Conservation (phyloP, 2,797 vertebrate genomes). For the Austrolebias charrua region DNA sequence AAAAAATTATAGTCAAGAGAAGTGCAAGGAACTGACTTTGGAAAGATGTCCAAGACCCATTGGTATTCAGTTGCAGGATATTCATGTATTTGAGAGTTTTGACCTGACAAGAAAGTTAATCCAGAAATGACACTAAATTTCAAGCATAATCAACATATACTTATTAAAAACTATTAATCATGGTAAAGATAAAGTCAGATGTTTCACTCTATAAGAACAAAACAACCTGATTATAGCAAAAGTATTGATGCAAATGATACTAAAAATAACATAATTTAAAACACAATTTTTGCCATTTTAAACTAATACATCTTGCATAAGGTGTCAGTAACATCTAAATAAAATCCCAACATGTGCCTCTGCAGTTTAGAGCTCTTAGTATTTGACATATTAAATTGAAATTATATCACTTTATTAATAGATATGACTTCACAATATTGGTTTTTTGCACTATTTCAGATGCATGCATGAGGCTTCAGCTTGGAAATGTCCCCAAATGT, state of each 20-base stretch:
- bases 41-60: constrained; percentile 43
- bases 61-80: constrained; percentile 43
- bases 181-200: neutral
- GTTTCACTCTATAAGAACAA: neutral
- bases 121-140: neutral
- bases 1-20: neutral
- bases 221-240: neutral
- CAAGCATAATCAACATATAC: no score
- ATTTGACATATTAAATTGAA: neutral
- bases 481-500: constrained; percentile 27
- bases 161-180: neutral
- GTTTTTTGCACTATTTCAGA: neutral
- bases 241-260: neutral
- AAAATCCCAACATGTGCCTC: neutral
- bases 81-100: constrained; percentile 19
- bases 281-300: no score
- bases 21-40: constrained; percentile 22
- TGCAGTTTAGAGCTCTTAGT: neutral
- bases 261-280: neutral
- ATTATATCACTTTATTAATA: constrained; percentile 7
- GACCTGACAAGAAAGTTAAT: constrained; percentile 10
- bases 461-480: neutral
- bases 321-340: neutral
- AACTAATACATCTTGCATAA: neutral
- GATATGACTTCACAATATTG: neutral